Conservation (phyloP, 2,888 invertebrate genomes). For the Pachliopta kotzebuea region DNA sequence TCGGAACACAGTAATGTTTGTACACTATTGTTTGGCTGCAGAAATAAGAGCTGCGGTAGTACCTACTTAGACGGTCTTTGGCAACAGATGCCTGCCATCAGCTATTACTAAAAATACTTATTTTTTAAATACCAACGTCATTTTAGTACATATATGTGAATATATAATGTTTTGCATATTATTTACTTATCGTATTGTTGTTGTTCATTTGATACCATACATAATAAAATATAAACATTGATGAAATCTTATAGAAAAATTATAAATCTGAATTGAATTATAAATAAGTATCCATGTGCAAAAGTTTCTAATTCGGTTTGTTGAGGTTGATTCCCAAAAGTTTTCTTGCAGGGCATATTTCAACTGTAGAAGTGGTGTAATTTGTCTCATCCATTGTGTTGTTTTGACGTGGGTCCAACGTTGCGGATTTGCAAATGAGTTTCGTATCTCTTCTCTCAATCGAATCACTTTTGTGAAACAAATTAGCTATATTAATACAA, state of each 20-base stretch:
- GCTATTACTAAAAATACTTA: too few species aligned
- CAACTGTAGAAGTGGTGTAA: slow-evolving; percentile 36
- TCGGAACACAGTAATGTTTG: too few species aligned
- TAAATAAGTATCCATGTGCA: slow-evolving; percentile 10
- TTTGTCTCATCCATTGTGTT: slow-evolving; percentile 44
- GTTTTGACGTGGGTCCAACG: slow-evolving; percentile 44
- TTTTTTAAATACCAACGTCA: too few species aligned
- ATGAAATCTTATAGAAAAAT: neutral
- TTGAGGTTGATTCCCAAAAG: slow-evolving; percentile 34
- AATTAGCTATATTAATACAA: slow-evolving; percentile 9
- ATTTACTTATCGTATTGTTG: too few species aligned
- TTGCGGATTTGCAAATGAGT: slow-evolving; percentile 51
- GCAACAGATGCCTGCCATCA: too few species aligned
- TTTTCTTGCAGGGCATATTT: slow-evolving; percentile 36
- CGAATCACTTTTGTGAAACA: slow-evolving; percentile 44
- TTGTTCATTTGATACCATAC: too few species aligned
- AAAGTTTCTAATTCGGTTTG: slow-evolving; percentile 29
- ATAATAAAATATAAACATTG: neutral
- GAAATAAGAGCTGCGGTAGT: too few species aligned
- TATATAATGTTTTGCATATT: too few species aligned
- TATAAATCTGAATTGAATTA: neutral
- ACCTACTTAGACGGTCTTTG: too few species aligned
- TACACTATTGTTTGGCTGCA: too few species aligned
- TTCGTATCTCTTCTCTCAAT: slow-evolving; percentile 51
- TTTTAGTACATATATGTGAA: too few species aligned